Evolutionary conservation across 1,140 invertebrate genomes (phyloP).

Genomic region (Mercenaria mercenaria): DNA sequence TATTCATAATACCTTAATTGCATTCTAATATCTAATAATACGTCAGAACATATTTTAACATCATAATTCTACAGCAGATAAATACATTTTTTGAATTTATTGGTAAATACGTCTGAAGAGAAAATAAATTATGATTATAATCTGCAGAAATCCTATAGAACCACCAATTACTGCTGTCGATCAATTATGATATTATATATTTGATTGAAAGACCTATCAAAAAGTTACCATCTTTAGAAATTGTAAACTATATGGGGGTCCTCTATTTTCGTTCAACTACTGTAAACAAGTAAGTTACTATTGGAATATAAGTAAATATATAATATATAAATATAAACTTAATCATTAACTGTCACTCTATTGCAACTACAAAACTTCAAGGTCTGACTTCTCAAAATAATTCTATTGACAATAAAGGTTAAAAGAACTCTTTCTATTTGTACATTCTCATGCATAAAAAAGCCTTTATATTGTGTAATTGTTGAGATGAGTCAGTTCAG

Average conservation of each 20-base stretch:
- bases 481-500: no score
- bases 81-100: slow-evolving; percentile 14
- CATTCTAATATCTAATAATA: background rate
- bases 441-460: no score
- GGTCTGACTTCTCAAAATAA: background rate
- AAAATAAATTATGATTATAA: slow-evolving; percentile 36
- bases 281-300: slow-evolving; percentile 39
- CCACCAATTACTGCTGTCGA: background rate
- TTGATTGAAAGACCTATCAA: background rate
- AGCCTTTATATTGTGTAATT: no score
- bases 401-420: background rate
- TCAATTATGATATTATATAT: background rate
- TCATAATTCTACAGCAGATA: background rate
- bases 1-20: background rate
- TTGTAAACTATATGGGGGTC: slow-evolving; percentile 43
- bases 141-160: background rate
- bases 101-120: background rate
- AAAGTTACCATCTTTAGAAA: slow-evolving; percentile 43
- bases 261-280: background rate
- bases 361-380: background rate
- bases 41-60: background rate
- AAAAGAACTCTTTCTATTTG: no score
- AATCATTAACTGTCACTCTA: slow-evolving; percentile 17
- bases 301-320: slow-evolving; percentile 14
- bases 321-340: slow-evolving; percentile 50